Base-by-base conservation (phyloP, 2,888 invertebrate species). In the Sisyra terminalis region DNA sequence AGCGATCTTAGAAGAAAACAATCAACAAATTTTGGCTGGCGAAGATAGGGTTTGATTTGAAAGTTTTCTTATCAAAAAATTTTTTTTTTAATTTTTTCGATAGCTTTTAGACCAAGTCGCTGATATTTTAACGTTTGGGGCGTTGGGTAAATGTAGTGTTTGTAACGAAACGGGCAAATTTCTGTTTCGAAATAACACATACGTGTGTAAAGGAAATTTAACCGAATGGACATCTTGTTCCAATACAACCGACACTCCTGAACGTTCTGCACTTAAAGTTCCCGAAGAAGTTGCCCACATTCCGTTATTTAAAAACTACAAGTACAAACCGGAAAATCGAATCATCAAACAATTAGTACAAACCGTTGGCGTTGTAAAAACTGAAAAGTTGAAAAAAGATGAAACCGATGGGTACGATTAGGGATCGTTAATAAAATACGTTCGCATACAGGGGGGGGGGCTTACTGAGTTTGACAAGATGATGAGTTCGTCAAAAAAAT, bases 141-240 rank as follows among this genome's bases (percentile, higher is more conserved):
- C 78, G 2, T 65, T 90, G 3, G 60, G 71, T 46, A 73, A 73
- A 0, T 98, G 97, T 53, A 59, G 73, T 0, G 78, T 81, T 51
- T 98, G 97, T 56, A 71, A 73, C 7, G 24, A 24, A 40, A 59
- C 66, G 2, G 86, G 86, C 0, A 82, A 88, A 54, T 68, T 82
- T 14, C 63, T 71, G 30, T 74, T 78, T 51, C 69, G 69, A 48
- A 66, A 65, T 44, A 78, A 81, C 18, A 67, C 73, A 45, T 98
- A 97, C 57, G 70, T 75, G 47, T 98, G 97, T 59, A 44, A 53
- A 60, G 74, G 74, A 18, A 67, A 80, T 56, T 52, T 86, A 29
- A 80, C 78, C 9, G 93, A 90, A 56, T 97, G 92, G 90, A 80
- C 86, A 0, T 87, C 86, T 60, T 97, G 97, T 59, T 69, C 73